These are phyloP conservation scores for Elysia chlorotica DNA, from an alignment of 1,140 invertebrate genomes.

Conservation along the genomic window DNA sequence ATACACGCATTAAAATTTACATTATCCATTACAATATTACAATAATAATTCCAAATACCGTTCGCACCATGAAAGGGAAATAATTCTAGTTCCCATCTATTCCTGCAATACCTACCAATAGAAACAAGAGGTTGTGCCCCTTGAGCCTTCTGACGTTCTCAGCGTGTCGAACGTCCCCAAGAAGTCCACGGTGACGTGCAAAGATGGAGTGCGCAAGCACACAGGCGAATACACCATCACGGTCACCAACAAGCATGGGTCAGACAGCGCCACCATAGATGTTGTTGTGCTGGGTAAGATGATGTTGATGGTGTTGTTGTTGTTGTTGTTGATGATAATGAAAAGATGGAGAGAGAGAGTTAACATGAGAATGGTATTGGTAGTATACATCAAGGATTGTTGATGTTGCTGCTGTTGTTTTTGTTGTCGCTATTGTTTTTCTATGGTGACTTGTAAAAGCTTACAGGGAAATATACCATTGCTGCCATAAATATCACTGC, in stretches of 20 bases:
- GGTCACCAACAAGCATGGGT: conserved; percentile 94
- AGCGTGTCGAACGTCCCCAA: conserved; percentile 37
- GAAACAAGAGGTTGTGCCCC: conserved; percentile 37
- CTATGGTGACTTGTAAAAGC: background rate
- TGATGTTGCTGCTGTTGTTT: background rate
- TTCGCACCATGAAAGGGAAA: too few species aligned
- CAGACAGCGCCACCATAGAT: conserved; percentile 90
- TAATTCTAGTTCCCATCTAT: too few species aligned
- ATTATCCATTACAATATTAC: too few species aligned
- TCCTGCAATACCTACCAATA: too few species aligned
- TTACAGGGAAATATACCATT: too few species aligned
- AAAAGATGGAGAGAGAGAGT: too few species aligned
- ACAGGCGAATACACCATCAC: conserved; percentile 92
- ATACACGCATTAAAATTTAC: too few species aligned
- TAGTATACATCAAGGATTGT: background rate
- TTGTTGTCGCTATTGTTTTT: background rate
- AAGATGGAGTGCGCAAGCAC: conserved; percentile 88
- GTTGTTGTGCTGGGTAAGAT: conserved; percentile 87
- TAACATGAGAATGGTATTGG: background rate
- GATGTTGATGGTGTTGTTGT: too few species aligned
- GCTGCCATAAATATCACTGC: too few species aligned
- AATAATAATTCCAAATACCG: too few species aligned
- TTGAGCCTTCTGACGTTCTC: conserved; percentile 34
- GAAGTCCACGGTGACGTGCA: conserved; percentile 74
- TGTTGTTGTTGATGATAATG: too few species aligned